Evolutionary conservation across 2,113 vertebrate species (phyloP).

Genomic region (Engraulis encrasicolus): DNA sequence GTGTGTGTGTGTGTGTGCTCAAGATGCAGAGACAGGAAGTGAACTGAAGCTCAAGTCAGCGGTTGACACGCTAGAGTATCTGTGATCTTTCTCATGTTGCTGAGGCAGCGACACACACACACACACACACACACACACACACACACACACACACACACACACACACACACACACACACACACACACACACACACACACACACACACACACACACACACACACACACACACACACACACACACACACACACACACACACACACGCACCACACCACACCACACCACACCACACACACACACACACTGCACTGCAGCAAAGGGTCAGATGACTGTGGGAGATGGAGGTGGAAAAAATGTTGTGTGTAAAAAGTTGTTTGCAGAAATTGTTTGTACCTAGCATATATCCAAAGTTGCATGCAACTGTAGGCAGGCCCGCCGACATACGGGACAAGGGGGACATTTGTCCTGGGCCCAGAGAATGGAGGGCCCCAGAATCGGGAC

Average conservation of each 20-base stretch:
- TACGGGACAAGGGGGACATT: too few relatives aligned
- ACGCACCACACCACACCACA: too few relatives aligned
- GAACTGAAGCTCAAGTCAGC: background rate
- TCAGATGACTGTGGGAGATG: background rate
- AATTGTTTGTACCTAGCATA: too few relatives aligned
- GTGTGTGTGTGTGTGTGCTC: background rate
- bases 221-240: background rate
- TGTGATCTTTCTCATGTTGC: background rate
- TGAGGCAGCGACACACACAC: background rate
- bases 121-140: background rate
- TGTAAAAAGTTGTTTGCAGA: too few relatives aligned
- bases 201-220: background rate
- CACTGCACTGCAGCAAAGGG: background rate
- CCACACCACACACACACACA: background rate
- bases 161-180: background rate
- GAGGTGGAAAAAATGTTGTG: background rate
- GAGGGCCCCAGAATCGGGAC: too few relatives aligned
- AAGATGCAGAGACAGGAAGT: background rate
- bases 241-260: background rate
- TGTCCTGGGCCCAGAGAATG: too few relatives aligned
- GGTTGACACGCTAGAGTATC: background rate
- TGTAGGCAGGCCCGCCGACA: too few relatives aligned
- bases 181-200: background rate
- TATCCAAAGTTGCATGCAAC: too few relatives aligned
- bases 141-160: background rate